Evolutionary conservation across 2,797 vertebrate species (phyloP).

Genomic region (Microctenopoma steveboyesi): DNA sequence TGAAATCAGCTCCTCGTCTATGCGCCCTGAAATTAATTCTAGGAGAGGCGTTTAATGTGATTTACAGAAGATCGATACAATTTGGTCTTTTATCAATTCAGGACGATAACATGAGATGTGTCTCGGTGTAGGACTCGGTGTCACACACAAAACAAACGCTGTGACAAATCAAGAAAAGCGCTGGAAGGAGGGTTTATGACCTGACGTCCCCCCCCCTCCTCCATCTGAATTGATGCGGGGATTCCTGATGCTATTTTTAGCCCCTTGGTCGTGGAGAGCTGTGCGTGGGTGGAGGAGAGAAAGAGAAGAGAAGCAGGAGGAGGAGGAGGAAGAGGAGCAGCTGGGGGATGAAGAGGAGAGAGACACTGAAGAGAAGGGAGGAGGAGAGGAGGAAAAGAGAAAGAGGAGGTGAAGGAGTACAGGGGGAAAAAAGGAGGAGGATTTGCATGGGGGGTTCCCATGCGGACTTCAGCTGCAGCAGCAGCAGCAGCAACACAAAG

Average conservation of each 20-base stretch:
- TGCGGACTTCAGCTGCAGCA: conserved; percentile 72
- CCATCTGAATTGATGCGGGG: conserved; percentile 83
- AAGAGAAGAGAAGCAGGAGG: conserved; percentile 31
- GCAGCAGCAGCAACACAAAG: conserved; percentile 59
- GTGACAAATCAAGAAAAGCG: conserved; percentile 62
- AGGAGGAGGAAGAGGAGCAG: conserved; percentile 26
- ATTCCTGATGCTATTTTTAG: conserved; percentile 87
- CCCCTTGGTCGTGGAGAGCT: conserved; percentile 71
- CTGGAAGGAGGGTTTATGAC: conserved; percentile 68
- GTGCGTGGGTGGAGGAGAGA: conserved; percentile 78
- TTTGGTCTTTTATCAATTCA: conserved; percentile 46
- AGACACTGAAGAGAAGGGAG: conserved; percentile 28
- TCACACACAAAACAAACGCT: conserved; percentile 17
- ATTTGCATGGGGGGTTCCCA: conserved; percentile 56
- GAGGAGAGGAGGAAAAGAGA: conserved; percentile 6
- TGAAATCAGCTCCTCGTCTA: conserved; percentile 34
- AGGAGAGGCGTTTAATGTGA: conserved; percentile 48
- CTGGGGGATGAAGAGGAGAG: conserved; percentile 7
- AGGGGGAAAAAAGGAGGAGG: conserved; percentile 1
- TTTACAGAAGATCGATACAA: conserved; percentile 53
- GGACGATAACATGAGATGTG: conserved; percentile 49
- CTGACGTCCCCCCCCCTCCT: conserved; percentile 44
- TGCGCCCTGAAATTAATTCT: conserved; percentile 39
- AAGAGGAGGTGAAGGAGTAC: conserved; percentile 18
- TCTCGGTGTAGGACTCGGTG: conserved; percentile 23